Conservation (phyloP, 2,888 invertebrate genomes). For the Yponomeuta plumbellus region DNA sequence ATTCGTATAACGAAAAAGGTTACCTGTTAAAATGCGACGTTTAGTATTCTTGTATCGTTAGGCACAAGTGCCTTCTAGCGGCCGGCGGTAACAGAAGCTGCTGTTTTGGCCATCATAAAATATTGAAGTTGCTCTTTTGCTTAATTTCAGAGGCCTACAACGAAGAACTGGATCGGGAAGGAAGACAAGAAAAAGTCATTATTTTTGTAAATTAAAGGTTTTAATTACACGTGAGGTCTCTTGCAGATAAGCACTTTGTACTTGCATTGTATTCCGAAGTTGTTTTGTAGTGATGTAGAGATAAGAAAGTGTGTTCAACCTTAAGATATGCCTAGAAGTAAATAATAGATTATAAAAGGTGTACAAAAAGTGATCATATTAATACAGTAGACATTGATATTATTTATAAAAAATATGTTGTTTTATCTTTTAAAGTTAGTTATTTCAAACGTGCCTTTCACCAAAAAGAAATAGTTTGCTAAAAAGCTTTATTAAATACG, state of each 20-base stretch:
- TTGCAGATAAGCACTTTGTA: not conserved
- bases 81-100: not conserved
- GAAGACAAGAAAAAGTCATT: not conserved
- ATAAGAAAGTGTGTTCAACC: too few relatives aligned
- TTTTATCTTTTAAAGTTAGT: not conserved
- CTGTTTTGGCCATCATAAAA: not conserved
- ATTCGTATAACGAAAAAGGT: too few relatives aligned
- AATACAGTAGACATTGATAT: not conserved
- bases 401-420: slow-evolving; percentile 13
- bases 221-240: not conserved
- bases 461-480: not conserved
- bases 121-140: not conserved
- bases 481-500: not conserved
- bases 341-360: not conserved
- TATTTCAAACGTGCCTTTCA: not conserved
- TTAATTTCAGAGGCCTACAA: not conserved
- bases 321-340: not conserved
- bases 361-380: not conserved
- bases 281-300: not conserved
- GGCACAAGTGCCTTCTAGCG: too few relatives aligned
- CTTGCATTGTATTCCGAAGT: not conserved
- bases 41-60: too few relatives aligned
- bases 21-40: too few relatives aligned
- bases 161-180: not conserved
- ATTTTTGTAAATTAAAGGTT: not conserved